Evolutionary conservation across 2,888 invertebrate genomes (phyloP), one percentile per base, ranked within the genome.

Genomic region (Drosophila sordidapex): DNA sequence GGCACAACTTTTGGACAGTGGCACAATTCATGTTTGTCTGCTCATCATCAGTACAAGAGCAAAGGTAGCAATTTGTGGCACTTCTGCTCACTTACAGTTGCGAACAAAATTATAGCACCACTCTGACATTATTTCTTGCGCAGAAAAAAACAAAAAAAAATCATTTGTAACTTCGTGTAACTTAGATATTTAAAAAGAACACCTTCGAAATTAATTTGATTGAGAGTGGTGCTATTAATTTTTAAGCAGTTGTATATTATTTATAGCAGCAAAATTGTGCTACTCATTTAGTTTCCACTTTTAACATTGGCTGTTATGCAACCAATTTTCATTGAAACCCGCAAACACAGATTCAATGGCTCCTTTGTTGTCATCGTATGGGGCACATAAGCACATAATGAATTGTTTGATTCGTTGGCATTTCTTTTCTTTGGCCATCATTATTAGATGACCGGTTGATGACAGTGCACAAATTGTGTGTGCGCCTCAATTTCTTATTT

Each of bases 281-380:
- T 79, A 70, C 70, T 71, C 83, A 84, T 84, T 82, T 76, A 73
- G 81, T 84, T 84, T 84, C 80, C 82, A 84, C 87, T 84, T 84
- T 84, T 74, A 70, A 53, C 71, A 52, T 60, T 64, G 52, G 70
- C 68, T 79, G 79, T 83, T 83, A 81, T 79, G 83, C 70, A 86
- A 81, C 74, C 71, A 49, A 70, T 76, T 83, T 79, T 64, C 61
- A 62, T 62, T 79, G 29, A 70, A 36, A 53, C 52, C 53, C 31
- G 21, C 56, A 35, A 21, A 27, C 21, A 25, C 53, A 49, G 40
- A 57, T 35, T 40, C 65, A 74, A 70, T 54, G 49, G 43, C 40
- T 51, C 27, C 52, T 63, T 77, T 74, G 74, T 75, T 56, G 67
- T 53, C 48, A 40, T 35, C 61, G 60, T 52, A 57, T 60, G 62